Evolutionary conservation across 2,888 invertebrate genomes (phyloP), one percentile per base, ranked within the genome.

Genomic region (Tachina grossa): DNA sequence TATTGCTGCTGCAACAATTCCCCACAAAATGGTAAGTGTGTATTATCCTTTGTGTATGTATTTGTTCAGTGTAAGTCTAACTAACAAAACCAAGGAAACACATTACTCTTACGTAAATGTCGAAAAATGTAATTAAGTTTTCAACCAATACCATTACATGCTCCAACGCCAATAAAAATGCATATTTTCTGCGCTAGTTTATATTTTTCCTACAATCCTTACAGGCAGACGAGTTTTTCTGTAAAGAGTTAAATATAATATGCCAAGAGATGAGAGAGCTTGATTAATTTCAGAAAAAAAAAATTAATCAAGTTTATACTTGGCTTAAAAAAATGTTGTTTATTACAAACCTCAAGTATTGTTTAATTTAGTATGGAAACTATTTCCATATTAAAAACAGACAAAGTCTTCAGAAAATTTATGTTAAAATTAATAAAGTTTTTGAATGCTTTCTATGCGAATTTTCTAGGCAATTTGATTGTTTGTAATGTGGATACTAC

Each of bases 121-220:
- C 82, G 87, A 86, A 86, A 86, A 87, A 86, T 86, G 84, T 85
- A 87, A 86, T 87, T 87, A 87, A 87, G 86, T 87, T 82, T 84
- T 84, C 84, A 87, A 84, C 85, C 85, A 85, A 87, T 84, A 87
- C 82, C 76, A 87, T 87, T 84, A 84, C 85, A 87, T 66, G 85
- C 83, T 82, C 83, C 82, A 80, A 75, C 81, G 85, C 81, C 72
- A 83, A 61, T 47, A 76, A 59, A 83, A 83, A 83, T 82, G 75
- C 75, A 82, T 61, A 82, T 85, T 75, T 85, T 78, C 45, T 57
- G 53, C 72, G 69, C 43, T 59, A 72, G 16, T 43, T 61, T 13
- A 45, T 68, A 19, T 63, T 57, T 16, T 57, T 43, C 16, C 19
- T 9, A 47, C 14, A 43, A 47, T 45, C 51, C 45, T 61, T 43